A percentile compares a stretch with the other conserved stretches of the same genome.
phyloP scores from a whole-genome alignment of 2,888 invertebrate species.

The Andrena praecox region DNA sequence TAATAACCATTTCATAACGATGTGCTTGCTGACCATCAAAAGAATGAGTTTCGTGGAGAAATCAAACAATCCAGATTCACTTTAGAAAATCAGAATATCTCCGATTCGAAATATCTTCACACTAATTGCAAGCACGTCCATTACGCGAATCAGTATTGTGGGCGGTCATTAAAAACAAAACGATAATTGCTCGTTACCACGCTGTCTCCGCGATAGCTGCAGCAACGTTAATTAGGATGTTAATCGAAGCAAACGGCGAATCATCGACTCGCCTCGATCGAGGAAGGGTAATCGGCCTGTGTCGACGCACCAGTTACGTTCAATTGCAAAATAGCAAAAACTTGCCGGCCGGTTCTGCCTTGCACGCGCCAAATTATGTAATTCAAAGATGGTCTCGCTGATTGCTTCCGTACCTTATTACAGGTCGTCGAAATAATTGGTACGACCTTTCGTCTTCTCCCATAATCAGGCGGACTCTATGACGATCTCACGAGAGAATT shows the following conservation, averaged over 20 bases:
- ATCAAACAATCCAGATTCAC: too few relatives aligned
- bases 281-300: conserved; percentile 18
- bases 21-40: too few relatives aligned
- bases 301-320: conserved; percentile 10
- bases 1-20: too few relatives aligned
- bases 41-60: too few relatives aligned
- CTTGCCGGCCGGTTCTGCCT: conserved; percentile 32
- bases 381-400: conserved; percentile 7
- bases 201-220: not conserved
- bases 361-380: conserved; percentile 26
- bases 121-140: not conserved
- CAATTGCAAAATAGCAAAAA: conserved; percentile 45
- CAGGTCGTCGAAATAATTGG: conserved; percentile 2
- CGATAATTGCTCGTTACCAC: not conserved
- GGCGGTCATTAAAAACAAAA: not conserved
- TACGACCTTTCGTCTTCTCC: not conserved
- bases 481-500: not conserved
- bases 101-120: not conserved
- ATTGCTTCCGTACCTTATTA: not conserved
- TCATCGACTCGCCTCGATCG: conserved; percentile 5
- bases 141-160: not conserved
- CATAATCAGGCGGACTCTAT: not conserved
- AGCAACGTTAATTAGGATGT: conserved; percentile 18
- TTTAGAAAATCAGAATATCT: not conserved
- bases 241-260: conserved; percentile 20